Base-by-base conservation (phyloP, 2,113 vertebrate species). In the Nesogale talazaci region DNA sequence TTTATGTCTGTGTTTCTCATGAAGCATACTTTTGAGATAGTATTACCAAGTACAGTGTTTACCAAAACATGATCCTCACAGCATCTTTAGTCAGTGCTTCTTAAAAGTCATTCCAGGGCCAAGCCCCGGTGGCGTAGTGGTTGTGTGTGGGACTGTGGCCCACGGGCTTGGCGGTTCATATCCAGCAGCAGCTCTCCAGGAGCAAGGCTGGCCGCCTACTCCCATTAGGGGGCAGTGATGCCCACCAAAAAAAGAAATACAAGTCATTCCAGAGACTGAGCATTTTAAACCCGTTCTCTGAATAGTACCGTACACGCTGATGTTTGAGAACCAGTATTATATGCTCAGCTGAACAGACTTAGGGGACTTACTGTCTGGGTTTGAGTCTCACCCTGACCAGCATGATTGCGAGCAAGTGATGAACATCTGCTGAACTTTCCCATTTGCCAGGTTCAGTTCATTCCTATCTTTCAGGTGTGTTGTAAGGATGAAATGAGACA, bases 221-320 rank as follows among this genome's bases (percentile, higher is more conserved):
- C n/a, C n/a, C n/a, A n/a, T n/a, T n/a, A n/a, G n/a, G n/a, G n/a
- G n/a, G n/a, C n/a, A n/a, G n/a, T n/a, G n/a, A n/a, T n/a, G n/a
- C n/a, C n/a, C n/a, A n/a, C n/a, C n/a, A n/a, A n/a, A n/a, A n/a
- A n/a, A n/a, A n/a, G n/a, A 94, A 76, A 5, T 88, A 81, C 74
- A 91, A 89, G 52, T 76, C 12, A 78, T 61, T 67, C 40, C 22
- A 83, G 72, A 90, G 10, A 61, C 42, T 27, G 3, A 36, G 1
- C 84, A 56, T 86, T 80, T 82, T 91, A 77, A 93, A 81, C 14
- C 75, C 42, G n/a, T n/a, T 81, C 57, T 23, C 34, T 40, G 57
- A 63, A 42, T 82, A 61, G 75, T 23, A 85, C 36, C 81, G 85
- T 88, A 25, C 75, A 82, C 29, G 67, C 20, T 63, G 5, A 77